These are phyloP conservation scores for Ctenoplectra terminalis DNA, from an alignment of 1,140 invertebrate genomes.

Conservation along the genomic window DNA sequence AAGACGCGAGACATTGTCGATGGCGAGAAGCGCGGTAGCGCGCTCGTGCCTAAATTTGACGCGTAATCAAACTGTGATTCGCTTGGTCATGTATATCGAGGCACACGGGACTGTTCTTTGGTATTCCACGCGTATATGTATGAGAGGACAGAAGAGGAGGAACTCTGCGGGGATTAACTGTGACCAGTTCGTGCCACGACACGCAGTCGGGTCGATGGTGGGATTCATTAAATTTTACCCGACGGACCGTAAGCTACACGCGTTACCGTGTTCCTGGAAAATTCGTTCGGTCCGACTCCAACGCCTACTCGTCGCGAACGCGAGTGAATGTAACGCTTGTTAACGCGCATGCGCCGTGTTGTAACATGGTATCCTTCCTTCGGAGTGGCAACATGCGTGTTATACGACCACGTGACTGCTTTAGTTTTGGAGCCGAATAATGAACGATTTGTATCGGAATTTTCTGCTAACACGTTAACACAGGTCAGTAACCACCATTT, in stretches of 20 bases:
- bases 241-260: background rate
- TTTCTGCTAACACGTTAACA: slow-evolving; percentile 7
- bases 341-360: slow-evolving; percentile 57
- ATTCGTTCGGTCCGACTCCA: background rate
- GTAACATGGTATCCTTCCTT: slow-evolving; percentile 33
- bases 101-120: slow-evolving; percentile 32
- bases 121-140: slow-evolving; percentile 55
- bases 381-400: slow-evolving; percentile 35
- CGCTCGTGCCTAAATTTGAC: background rate
- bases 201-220: slow-evolving; percentile 68
- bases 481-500: slow-evolving; percentile 56
- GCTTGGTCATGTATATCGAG: slow-evolving; percentile 8
- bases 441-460: slow-evolving; percentile 9
- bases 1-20: too few relatives aligned
- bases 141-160: slow-evolving; percentile 62
- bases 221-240: slow-evolving; percentile 48
- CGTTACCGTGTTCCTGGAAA: background rate
- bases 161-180: slow-evolving; percentile 59
- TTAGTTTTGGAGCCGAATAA: slow-evolving; percentile 3
- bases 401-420: slow-evolving; percentile 48
- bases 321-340: slow-evolving; percentile 19
- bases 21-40: too few relatives aligned
- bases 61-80: slow-evolving; percentile 38
- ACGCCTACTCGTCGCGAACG: slow-evolving; percentile 19
- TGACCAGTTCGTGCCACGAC: slow-evolving; percentile 74